Percentiles rank a stretch among this genome's conserved stretches.
phyloP scores from a whole-genome alignment of 1,140 invertebrate genomes.

The Tetraneura akinire region DNA sequence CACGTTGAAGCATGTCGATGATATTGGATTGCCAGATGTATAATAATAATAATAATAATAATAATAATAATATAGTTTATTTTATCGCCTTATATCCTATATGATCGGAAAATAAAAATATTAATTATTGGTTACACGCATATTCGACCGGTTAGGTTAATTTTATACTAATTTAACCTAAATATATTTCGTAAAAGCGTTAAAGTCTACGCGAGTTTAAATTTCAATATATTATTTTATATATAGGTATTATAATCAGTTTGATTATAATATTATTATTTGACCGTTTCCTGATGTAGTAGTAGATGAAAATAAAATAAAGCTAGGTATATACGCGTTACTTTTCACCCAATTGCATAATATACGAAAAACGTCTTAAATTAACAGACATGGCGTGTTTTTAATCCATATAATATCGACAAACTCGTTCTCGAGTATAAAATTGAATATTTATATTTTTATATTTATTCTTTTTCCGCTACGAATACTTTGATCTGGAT shows the following conservation, averaged over 20 bases:
- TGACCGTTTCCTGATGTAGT: background rate
- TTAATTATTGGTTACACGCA: too few species aligned
- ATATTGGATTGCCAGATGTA: too few species aligned
- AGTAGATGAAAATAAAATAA: background rate
- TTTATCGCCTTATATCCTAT: too few species aligned
- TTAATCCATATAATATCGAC: constrained; percentile 1
- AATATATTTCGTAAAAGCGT: too few species aligned
- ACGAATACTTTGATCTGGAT: background rate
- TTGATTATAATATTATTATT: background rate
- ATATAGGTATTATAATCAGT: too few species aligned
- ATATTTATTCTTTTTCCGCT: background rate
- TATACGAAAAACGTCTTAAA: background rate
- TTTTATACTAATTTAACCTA: too few species aligned
- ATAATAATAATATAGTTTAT: too few species aligned
- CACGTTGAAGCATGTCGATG: too few species aligned
- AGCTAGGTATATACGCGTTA: background rate
- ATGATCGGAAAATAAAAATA: too few species aligned
- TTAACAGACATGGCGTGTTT: constrained; percentile 30
- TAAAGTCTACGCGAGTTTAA: background rate
- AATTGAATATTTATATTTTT: background rate
- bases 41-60: too few species aligned
- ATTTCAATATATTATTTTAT: too few species aligned
- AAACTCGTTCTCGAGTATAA: constrained; percentile 1
- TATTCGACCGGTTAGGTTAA: too few species aligned
- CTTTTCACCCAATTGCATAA: background rate